Conservation (phyloP, 2,797 vertebrate genomes). For the Scarus forsteni region DNA sequence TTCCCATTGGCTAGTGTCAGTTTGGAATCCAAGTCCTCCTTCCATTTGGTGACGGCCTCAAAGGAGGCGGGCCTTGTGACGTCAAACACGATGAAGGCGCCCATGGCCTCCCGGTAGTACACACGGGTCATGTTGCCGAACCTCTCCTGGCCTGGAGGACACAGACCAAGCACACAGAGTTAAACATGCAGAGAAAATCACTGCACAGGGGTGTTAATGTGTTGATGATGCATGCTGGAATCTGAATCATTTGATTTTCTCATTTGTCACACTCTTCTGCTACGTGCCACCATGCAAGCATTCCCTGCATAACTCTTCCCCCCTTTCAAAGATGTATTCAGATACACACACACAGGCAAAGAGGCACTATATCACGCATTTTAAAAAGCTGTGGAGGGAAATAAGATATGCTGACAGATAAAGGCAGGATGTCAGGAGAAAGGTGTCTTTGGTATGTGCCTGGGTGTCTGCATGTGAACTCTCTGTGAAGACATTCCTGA, state of each 20-base stretch:
- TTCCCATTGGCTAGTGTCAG: conserved; percentile 94
- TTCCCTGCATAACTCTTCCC: conserved; percentile 12
- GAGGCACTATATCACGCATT: background rate
- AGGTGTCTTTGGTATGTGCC: conserved; percentile 5
- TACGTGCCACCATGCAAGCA: conserved; percentile 2
- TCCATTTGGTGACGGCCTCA: conserved; percentile 98
- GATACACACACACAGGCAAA: background rate
- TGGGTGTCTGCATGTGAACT: conserved; percentile 10
- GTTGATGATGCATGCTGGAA: background rate
- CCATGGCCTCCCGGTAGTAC: conserved; percentile 98
- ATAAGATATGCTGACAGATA: conserved; percentile 14
- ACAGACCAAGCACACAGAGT: background rate
- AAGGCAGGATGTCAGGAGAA: conserved; percentile 8
- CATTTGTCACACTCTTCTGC: conserved; percentile 25
- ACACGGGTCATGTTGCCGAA: conserved; percentile 99
- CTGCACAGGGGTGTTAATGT: background rate
- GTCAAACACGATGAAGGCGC: conserved; percentile 98
- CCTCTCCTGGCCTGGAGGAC: conserved; percentile 92
- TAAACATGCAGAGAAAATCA: background rate
- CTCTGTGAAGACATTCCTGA: conserved; percentile 49
- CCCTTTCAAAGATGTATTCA: conserved; percentile 6
- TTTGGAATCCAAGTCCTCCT: conserved; percentile 98
- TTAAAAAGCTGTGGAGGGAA: conserved; percentile 12
- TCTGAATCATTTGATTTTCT: conserved; percentile 14
- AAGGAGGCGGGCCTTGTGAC: conserved; percentile 95